A percentile compares a stretch with the other conserved stretches of the same genome.
phyloP scores from a whole-genome alignment of 2,113 vertebrate genomes.

The Chloroceryle aenea region DNA sequence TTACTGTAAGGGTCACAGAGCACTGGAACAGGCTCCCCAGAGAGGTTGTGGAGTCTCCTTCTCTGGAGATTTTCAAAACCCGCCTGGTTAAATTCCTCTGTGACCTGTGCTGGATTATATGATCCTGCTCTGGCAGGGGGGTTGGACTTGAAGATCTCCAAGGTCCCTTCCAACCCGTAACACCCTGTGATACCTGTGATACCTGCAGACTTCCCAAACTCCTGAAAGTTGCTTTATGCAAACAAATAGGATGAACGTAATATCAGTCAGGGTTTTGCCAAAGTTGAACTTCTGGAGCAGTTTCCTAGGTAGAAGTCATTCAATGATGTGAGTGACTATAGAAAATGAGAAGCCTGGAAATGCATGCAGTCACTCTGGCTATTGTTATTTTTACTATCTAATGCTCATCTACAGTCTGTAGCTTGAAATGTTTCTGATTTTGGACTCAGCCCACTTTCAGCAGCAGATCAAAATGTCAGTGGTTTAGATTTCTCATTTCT shows the following conservation, averaged over 20 bases:
- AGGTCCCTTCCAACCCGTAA: no score
- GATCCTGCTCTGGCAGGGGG: no score
- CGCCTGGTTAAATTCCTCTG: no score
- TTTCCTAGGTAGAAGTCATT: neutral
- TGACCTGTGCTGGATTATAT: no score
- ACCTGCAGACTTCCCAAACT: neutral
- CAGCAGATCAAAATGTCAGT: neutral
- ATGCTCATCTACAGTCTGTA: neutral
- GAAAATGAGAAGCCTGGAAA: neutral
- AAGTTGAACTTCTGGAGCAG: neutral
- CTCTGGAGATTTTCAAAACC: no score
- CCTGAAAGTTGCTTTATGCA: neutral
- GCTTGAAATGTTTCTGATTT: neutral
- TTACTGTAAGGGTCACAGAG: no score
- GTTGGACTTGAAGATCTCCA: no score
- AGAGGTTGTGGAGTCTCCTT: no score
- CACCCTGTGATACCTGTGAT: no score
- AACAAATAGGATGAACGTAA: neutral
- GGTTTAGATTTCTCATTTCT: neutral
- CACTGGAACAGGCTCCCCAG: no score
- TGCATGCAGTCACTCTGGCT: neutral
- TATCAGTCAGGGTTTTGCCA: neutral
- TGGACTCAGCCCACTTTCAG: neutral
- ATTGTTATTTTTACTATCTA: neutral
- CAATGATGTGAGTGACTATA: neutral